Evolutionary conservation across 2,888 invertebrate species (phyloP).

Genomic region (Stenodera caucasica): DNA sequence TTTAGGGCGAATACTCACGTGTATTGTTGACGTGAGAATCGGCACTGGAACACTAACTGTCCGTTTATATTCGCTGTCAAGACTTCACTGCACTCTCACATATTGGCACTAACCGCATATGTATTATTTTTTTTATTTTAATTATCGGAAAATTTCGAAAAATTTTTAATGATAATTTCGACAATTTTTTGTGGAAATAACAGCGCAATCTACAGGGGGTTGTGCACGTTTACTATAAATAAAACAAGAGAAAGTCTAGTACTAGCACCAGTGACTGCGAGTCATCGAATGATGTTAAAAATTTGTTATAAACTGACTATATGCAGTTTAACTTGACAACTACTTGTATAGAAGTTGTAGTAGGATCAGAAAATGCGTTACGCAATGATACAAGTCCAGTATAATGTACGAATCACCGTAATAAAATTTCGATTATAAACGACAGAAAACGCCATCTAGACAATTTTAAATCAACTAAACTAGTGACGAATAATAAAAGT

Average conservation of each 20-base stretch:
- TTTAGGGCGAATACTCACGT: not conserved
- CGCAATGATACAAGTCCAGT: constrained; percentile 33
- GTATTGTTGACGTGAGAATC: constrained; percentile 5
- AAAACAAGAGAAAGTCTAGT: too few relatives aligned
- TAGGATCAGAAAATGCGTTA: constrained; percentile 35
- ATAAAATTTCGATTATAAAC: not conserved
- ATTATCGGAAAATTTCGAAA: not conserved
- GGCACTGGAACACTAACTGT: constrained; percentile 21
- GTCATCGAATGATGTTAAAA: not conserved
- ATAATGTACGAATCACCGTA: constrained; percentile 4
- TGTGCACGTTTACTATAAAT: too few relatives aligned
- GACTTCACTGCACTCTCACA: constrained; percentile 27
- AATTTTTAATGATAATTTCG: too few relatives aligned
- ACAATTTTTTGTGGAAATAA: too few relatives aligned
- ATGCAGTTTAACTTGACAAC: not conserved
- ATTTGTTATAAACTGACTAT: not conserved
- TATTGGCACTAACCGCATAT: constrained; percentile 15
- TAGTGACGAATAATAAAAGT: constrained; percentile 8
- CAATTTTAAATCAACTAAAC: constrained; percentile 3
- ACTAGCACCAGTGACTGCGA: not conserved
- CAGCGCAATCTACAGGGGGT: too few relatives aligned
- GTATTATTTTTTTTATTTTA: not conserved
- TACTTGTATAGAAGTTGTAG: not conserved
- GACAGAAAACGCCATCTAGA: constrained; percentile 19
- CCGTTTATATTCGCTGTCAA: constrained; percentile 21